Evolutionary conservation across 2,888 invertebrate genomes (phyloP).

Genomic region (Nomada fabriciana): DNA sequence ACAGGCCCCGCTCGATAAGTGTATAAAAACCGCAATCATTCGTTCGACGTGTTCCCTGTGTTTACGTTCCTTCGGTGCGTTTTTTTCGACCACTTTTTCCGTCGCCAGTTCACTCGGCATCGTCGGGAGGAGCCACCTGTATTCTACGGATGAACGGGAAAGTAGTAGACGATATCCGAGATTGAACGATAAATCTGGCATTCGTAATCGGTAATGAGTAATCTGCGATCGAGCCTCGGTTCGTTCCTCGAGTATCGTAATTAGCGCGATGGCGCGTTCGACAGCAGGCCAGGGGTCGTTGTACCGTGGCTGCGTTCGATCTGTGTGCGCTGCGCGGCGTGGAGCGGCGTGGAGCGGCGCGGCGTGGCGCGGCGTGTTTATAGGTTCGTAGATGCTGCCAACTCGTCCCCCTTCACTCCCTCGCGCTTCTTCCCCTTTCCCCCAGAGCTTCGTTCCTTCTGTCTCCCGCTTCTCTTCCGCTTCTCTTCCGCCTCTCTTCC

Average conservation of each 20-base stretch:
- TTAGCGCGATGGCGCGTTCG: conserved; percentile 63
- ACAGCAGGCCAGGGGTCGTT: conserved; percentile 76
- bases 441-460: not conserved
- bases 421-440: not conserved
- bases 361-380: conserved; percentile 54
- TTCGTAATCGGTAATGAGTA: not conserved
- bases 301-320: conserved; percentile 73
- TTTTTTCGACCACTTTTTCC: not conserved
- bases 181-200: not conserved
- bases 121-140: conserved; percentile 38
- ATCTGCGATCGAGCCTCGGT: not conserved
- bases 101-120: not conserved
- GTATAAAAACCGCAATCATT: not conserved
- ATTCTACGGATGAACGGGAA: conserved; percentile 9
- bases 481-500: no score
- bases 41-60: not conserved
- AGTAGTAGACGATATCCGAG: not conserved
- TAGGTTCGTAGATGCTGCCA: conserved; percentile 66
- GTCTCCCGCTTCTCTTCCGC: not conserved
- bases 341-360: not conserved
- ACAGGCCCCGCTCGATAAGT: no score
- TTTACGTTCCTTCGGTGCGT: conserved; percentile 14
- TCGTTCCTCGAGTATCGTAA: conserved; percentile 49
- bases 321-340: conserved; percentile 48
- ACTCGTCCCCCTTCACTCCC: conserved; percentile 22